phyloP scores from a whole-genome alignment of 2,113 vertebrate species.

The Corydoras maculifer region DNA sequence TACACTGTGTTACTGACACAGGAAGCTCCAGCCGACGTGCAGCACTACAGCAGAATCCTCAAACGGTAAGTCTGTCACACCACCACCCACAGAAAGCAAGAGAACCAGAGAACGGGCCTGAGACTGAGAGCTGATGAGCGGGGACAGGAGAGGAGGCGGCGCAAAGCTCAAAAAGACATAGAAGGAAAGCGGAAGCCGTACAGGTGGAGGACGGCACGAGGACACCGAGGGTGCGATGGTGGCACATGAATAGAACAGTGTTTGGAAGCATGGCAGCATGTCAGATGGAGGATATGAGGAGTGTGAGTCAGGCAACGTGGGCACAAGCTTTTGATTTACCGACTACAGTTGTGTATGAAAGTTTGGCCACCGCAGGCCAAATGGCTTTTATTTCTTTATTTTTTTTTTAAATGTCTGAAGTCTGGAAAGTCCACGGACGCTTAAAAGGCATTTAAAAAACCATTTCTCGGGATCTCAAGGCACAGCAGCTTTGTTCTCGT shows the following conservation, averaged over 20 bases:
- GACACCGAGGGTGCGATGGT: neutral
- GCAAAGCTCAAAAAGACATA: conserved; percentile 1
- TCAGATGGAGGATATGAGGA: conserved; percentile 49
- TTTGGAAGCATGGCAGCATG: conserved; percentile 45
- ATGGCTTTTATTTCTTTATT: no score
- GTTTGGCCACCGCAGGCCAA: no score
- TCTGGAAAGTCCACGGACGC: no score
- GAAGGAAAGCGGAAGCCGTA: neutral
- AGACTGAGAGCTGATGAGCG: neutral
- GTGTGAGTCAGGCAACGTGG: conserved; percentile 53
- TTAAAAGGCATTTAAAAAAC: no score
- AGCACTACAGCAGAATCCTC: conserved; percentile 29
- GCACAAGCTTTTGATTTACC: conserved; percentile 24
- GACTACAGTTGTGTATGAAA: neutral
- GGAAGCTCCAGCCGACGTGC: conserved; percentile 30
- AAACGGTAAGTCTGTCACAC: conserved; percentile 22
- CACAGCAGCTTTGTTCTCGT: no score
- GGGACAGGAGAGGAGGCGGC: conserved; percentile 6
- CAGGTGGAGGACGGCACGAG: neutral
- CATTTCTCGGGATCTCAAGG: no score
- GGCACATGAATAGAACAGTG: neutral
- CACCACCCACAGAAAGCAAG: conserved; percentile 16
- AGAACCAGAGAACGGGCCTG: conserved; percentile 6
- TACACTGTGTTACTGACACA: conserved; percentile 26
- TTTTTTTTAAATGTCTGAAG: no score